A percentile compares a stretch with the other conserved stretches of the same genome.
These are phyloP conservation scores for Cairina moschata DNA, from an alignment of 2,113 vertebrate genomes.

Conservation along the genomic window DNA sequence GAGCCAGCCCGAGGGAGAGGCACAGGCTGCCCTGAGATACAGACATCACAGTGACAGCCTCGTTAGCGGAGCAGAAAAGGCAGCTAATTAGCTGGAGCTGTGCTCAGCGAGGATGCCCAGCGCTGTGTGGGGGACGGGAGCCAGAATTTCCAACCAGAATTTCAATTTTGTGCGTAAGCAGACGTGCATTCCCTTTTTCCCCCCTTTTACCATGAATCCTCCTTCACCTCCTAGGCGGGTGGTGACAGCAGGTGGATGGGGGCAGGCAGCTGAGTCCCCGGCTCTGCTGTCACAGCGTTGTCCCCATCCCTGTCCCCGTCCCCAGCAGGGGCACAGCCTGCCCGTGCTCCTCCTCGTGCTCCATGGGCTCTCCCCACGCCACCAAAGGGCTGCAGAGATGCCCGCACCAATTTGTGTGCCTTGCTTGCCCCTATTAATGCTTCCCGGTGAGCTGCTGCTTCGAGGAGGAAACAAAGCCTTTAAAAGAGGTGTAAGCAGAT, in stretches of 20 bases:
- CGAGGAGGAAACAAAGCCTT: slow-evolving; percentile 23
- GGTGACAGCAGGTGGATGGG: too few species aligned
- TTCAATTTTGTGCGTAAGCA: too few species aligned
- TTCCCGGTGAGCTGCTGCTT: slow-evolving; percentile 12
- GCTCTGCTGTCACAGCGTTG: neutral
- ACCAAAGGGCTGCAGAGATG: neutral
- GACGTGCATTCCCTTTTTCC: neutral
- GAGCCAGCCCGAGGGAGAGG: neutral
- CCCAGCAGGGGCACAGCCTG: neutral
- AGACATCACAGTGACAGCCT: neutral
- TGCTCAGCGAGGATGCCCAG: neutral
- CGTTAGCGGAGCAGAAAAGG: slow-evolving; percentile 9
- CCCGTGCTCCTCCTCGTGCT: too few species aligned
- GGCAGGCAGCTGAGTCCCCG: too few species aligned
- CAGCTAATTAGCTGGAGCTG: slow-evolving; percentile 24
- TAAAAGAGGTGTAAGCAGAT: slow-evolving; percentile 57
- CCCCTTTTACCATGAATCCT: too few species aligned
- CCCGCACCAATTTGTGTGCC: neutral
- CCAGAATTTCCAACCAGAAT: neutral
- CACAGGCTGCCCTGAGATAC: rapidly evolving
- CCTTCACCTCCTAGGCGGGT: too few species aligned
- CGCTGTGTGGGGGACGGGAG: neutral
- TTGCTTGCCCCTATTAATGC: neutral
- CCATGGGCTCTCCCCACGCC: neutral
- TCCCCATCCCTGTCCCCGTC: neutral